Evolutionary conservation across 2,888 invertebrate genomes (phyloP).

Genomic region (Cataglyphis livida): DNA sequence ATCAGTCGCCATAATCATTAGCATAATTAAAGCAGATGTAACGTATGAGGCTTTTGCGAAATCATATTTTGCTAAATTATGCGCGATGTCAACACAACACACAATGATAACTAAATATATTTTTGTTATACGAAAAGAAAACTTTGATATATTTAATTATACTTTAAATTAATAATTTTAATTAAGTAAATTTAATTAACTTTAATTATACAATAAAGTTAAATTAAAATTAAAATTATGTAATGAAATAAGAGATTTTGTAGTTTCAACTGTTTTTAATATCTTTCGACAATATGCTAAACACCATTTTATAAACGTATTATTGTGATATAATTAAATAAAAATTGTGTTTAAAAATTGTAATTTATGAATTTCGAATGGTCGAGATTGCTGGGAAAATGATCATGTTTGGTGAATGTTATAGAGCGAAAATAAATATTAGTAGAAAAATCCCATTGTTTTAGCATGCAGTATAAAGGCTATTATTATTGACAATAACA

Average conservation of each 20-base stretch:
- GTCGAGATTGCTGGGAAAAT: background rate
- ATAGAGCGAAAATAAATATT: background rate
- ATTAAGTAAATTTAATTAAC: background rate
- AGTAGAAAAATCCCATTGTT: background rate
- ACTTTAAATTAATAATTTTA: too few species aligned
- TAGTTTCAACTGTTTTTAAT: background rate
- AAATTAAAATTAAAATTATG: background rate
- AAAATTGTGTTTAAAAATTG: background rate
- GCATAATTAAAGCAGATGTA: slow-evolving; percentile 37
- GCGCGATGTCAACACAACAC: background rate
- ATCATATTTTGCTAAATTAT: background rate
- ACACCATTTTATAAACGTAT: background rate
- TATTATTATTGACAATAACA: slow-evolving; percentile 29
- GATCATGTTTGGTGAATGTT: background rate
- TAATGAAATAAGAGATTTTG: background rate
- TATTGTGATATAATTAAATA: background rate
- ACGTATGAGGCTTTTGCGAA: background rate
- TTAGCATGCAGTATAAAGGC: background rate
- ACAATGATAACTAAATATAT: background rate
- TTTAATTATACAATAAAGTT: background rate
- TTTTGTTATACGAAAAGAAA: background rate
- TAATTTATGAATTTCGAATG: background rate
- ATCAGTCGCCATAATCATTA: background rate
- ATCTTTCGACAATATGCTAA: background rate
- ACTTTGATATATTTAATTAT: too few species aligned